These are phyloP conservation scores for Hanleya hanleyi DNA, from an alignment of 2,888 invertebrate genomes.

Conservation along the genomic window DNA sequence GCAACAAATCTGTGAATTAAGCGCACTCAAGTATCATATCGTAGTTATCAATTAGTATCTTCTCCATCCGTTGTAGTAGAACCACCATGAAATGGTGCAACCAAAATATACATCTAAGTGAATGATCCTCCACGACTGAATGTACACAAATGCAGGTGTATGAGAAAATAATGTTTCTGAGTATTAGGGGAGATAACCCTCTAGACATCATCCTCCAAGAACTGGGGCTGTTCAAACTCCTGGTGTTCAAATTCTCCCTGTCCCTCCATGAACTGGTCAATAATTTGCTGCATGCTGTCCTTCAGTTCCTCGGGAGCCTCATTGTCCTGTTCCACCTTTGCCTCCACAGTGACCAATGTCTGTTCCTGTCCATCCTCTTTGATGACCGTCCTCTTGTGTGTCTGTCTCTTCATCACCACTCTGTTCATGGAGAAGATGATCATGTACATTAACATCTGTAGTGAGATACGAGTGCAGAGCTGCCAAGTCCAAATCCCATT, in stretches of 20 bases:
- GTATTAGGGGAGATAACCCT: no score
- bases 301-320: constrained; percentile 75
- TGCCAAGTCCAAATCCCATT: background rate
- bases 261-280: constrained; percentile 70
- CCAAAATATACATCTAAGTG: no score
- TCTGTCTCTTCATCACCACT: constrained; percentile 70
- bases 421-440: constrained; percentile 46
- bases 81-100: no score
- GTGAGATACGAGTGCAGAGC: background rate
- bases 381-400: constrained; percentile 67
- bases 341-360: constrained; percentile 75
- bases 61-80: no score
- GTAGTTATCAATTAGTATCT: no score
- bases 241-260: constrained; percentile 48
- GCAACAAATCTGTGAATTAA: no score
- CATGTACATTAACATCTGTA: background rate
- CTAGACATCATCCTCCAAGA: constrained; percentile 50
- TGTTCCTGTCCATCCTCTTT: constrained; percentile 67
- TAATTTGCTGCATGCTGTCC: constrained; percentile 69
- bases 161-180: no score
- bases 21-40: no score
- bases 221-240: constrained; percentile 13
- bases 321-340: constrained; percentile 82
- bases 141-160: no score
- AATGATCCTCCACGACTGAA: no score